Percentiles rank a stretch among this genome's conserved stretches.
phyloP scores from a whole-genome alignment of 2,888 invertebrate species.

The Metopia argyrocephala region DNA sequence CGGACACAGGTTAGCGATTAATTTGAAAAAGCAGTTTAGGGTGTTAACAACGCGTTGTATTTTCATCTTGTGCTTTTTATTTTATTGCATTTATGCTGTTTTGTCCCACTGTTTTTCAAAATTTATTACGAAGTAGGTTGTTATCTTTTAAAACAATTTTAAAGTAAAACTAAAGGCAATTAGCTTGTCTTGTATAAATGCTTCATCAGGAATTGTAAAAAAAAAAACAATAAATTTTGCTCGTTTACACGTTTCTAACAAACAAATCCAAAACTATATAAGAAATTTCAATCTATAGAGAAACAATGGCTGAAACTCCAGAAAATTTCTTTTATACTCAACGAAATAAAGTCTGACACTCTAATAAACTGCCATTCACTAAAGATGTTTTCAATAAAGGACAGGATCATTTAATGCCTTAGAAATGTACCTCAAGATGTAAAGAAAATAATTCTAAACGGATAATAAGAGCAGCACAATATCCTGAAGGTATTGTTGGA shows the following conservation, averaged over 20 bases:
- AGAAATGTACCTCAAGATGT: slow-evolving; percentile 1
- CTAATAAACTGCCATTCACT: slow-evolving; percentile 39
- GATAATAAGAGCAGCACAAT: too few species aligned
- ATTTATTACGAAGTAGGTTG: too few species aligned
- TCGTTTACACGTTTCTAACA: slow-evolving; percentile 52
- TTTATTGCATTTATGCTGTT: background rate
- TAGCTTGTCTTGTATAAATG: slow-evolving; percentile 41
- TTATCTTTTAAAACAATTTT: slow-evolving; percentile 32
- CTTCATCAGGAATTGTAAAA: too few species aligned
- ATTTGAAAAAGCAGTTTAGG: too few species aligned
- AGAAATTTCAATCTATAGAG: background rate
- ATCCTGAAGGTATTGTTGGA: background rate
- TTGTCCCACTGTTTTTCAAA: slow-evolving; percentile 51
- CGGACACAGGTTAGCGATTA: too few species aligned
- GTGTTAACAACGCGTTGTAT: too few species aligned
- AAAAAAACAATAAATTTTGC: slow-evolving; percentile 42
- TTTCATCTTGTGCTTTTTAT: too few species aligned
- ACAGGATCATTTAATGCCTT: background rate
- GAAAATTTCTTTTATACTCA: slow-evolving; percentile 55
- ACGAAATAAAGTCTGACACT: slow-evolving; percentile 20
- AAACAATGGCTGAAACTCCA: background rate
- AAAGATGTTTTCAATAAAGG: slow-evolving; percentile 54
- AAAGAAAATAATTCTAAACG: background rate
- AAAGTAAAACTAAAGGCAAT: slow-evolving; percentile 50
- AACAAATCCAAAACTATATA: slow-evolving; percentile 29